Percentiles rank a stretch among this genome's conserved stretches.
Evolutionary conservation across 2,797 vertebrate genomes (phyloP).

Genomic region (Falco biarmicus): DNA sequence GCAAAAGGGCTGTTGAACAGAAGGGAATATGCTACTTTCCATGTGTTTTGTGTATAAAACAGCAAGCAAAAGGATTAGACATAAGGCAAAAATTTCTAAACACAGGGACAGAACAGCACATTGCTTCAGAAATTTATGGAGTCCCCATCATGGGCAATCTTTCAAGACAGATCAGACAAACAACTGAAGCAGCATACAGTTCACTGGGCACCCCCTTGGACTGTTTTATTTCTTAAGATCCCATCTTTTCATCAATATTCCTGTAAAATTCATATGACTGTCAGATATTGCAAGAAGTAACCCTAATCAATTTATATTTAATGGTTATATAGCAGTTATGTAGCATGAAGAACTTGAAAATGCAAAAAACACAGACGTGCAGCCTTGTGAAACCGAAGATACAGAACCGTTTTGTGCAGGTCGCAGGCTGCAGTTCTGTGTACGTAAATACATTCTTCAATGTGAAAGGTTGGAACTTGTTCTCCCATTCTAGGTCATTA

Average conservation of each 20-base stretch:
- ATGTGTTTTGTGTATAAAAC: background rate
- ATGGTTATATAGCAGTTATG: background rate
- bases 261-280: background rate
- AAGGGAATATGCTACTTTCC: background rate
- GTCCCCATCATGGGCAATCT: background rate
- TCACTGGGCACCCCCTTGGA: background rate
- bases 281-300: background rate
- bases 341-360: background rate
- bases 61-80: constrained; percentile 1
- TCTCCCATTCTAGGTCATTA: background rate
- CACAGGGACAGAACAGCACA: background rate
- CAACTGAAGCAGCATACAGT: background rate
- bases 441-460: background rate
- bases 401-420: background rate
- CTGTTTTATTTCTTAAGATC: background rate
- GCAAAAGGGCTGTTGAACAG: background rate
- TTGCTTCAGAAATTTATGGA: background rate
- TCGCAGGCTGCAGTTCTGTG: background rate
- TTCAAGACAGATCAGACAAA: background rate
- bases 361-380: background rate
- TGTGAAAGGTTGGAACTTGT: rapidly evolving
- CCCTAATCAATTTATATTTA: background rate
- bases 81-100: constrained; percentile 25
- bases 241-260: background rate
- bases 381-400: background rate